A percentile compares a stretch with the other conserved stretches of the same genome.
Conservation (phyloP, 2,888 invertebrate species). For the Yponomeuta cagnagella region DNA sequence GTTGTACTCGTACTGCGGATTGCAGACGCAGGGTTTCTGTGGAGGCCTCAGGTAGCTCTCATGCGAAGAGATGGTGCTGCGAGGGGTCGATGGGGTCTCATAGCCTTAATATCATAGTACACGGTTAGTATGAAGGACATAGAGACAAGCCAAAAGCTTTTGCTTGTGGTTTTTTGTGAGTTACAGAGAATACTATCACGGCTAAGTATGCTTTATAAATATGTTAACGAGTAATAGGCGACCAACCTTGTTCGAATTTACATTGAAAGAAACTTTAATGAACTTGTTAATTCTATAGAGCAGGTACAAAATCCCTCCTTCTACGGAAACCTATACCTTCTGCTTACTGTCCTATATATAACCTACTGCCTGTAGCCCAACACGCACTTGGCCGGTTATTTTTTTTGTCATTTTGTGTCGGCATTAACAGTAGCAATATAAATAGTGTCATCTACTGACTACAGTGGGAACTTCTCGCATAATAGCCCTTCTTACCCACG, state of each 20-base stretch:
- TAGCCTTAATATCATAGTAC: constrained; percentile 36
- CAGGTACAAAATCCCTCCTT: no score
- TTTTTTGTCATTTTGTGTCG: no score
- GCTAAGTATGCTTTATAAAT: not conserved
- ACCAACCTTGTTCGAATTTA: not conserved
- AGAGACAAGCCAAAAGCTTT: not conserved
- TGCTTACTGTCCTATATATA: no score
- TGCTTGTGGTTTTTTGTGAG: not conserved
- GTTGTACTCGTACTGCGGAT: constrained; percentile 47
- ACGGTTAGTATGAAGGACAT: not conserved
- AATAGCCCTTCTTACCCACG: no score
- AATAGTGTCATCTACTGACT: no score
- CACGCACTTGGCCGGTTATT: no score
- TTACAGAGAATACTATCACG: not conserved
- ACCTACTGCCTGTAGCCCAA: no score
- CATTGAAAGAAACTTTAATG: no score
- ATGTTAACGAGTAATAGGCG: not conserved
- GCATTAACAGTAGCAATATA: no score
- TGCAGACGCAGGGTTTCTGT: constrained; percentile 49
- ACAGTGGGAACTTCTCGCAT: no score
- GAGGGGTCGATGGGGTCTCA: constrained; percentile 49
- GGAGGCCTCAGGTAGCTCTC: constrained; percentile 56
- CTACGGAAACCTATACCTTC: no score
- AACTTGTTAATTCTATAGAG: no score
- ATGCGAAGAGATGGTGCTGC: constrained; percentile 50